Conservation (phyloP, 1,140 invertebrate genomes). For the Bradysia coprophila region DNA sequence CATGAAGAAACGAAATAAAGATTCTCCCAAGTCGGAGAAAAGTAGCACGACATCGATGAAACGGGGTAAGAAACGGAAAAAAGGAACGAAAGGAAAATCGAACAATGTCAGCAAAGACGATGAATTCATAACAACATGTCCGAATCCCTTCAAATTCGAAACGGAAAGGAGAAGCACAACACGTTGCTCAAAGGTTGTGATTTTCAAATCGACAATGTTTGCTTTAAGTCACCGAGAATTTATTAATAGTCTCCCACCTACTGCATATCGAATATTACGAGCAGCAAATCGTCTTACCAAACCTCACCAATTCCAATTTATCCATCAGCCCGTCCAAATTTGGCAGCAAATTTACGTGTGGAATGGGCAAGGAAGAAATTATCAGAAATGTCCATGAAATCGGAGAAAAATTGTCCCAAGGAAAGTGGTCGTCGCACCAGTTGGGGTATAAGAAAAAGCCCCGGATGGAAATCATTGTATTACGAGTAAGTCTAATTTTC, state of each 20-base stretch:
- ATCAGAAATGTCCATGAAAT: slow-evolving; percentile 12
- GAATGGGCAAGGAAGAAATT: slow-evolving; percentile 18
- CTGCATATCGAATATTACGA: too few relatives aligned
- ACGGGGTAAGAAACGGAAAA: not conserved
- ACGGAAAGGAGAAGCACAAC: not conserved
- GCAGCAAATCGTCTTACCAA: too few relatives aligned
- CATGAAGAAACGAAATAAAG: slow-evolving; percentile 10
- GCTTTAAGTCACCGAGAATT: too few relatives aligned
- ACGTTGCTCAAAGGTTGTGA: too few relatives aligned
- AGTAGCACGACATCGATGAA: not conserved
- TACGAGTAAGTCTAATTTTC: slow-evolving; percentile 11
- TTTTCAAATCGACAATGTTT: too few relatives aligned
- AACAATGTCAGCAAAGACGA: not conserved
- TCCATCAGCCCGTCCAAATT: slow-evolving; percentile 19
- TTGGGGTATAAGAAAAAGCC: slow-evolving; percentile 22
- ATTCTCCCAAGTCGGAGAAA: slow-evolving; percentile 11
- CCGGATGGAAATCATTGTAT: slow-evolving; percentile 19
- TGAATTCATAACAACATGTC: not conserved
- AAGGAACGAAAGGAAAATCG: not conserved
- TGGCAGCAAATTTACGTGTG: slow-evolving; percentile 18
- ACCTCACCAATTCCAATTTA: slow-evolving; percentile 11
- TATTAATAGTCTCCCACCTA: too few relatives aligned
- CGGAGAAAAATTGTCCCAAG: slow-evolving; percentile 3
- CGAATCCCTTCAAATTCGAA: not conserved
- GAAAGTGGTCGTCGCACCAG: slow-evolving; percentile 6